Conservation (phyloP, 1,140 invertebrate species). For the Aphaenogaster ashmeadi region DNA sequence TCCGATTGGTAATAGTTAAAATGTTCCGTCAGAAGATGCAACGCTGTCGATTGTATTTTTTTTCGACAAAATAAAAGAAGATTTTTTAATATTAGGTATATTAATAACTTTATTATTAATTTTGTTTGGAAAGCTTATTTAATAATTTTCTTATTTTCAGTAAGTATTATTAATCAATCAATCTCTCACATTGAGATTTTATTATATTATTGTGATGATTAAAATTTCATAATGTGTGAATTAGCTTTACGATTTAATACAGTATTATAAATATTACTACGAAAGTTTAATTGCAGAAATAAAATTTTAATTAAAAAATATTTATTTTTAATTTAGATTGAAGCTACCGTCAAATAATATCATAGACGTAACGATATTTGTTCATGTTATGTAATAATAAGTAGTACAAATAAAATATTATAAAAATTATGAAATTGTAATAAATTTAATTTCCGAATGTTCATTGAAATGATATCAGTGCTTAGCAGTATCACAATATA, state of each 20-base stretch:
- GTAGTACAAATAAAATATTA: neutral
- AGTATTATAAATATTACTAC: neutral
- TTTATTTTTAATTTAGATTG: neutral
- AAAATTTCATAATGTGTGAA: neutral
- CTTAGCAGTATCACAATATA: neutral
- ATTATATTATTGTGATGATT: neutral
- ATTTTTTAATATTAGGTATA: neutral
- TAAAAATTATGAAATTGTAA: neutral
- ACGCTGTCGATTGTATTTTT: neutral
- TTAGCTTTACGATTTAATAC: neutral
- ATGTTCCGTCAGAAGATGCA: neutral
- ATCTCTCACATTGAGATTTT: neutral
- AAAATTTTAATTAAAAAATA: neutral
- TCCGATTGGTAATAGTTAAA: slow-evolving; percentile 2
- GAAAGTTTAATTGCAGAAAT: neutral
- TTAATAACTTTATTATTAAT: neutral
- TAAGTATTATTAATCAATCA: neutral
- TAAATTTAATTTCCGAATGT: neutral
- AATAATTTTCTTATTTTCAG: neutral
- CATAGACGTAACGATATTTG: neutral
- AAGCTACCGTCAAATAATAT: neutral
- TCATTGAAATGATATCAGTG: neutral
- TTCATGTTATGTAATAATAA: neutral
- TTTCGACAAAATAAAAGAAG: neutral
- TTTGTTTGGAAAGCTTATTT: neutral